Percentiles rank a stretch among this genome's conserved stretches.
Conservation (phyloP, 1,140 invertebrate genomes). For the Papilio polyxenes region DNA sequence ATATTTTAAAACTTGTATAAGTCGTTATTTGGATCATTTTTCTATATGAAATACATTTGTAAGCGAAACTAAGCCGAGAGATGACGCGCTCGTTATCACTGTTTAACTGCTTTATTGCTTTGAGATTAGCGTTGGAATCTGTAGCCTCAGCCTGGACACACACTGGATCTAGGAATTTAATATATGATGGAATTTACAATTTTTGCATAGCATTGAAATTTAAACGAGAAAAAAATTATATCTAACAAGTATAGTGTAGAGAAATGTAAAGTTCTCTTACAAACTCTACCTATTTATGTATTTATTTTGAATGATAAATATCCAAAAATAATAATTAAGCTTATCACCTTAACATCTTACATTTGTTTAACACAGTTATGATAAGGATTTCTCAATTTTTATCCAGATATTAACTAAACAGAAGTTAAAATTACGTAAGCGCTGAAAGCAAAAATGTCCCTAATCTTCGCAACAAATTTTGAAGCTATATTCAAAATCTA, state of each 20-base stretch:
- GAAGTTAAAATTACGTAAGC: no score
- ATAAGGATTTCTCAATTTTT: background rate
- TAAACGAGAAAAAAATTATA: background rate
- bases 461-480: no score
- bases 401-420: background rate
- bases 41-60: background rate
- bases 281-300: background rate
- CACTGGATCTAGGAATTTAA: no score
- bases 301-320: no score
- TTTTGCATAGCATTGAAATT: background rate
- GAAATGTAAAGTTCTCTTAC: background rate
- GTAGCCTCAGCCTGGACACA: background rate
- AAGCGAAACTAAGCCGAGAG: background rate
- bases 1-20: no score
- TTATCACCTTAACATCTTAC: no score
- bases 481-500: no score
- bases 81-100: conserved; percentile 1
- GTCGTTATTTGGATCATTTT: background rate
- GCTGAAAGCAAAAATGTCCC: no score
- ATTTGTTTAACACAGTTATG: no score
- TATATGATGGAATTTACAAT: background rate
- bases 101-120: background rate
- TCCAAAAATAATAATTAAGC: no score
- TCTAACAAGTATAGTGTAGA: background rate
- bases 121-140: conserved; percentile 24